A percentile compares a stretch with the other conserved stretches of the same genome.
Evolutionary conservation across 2,113 vertebrate species (phyloP).

Genomic region (Passer domesticus): DNA sequence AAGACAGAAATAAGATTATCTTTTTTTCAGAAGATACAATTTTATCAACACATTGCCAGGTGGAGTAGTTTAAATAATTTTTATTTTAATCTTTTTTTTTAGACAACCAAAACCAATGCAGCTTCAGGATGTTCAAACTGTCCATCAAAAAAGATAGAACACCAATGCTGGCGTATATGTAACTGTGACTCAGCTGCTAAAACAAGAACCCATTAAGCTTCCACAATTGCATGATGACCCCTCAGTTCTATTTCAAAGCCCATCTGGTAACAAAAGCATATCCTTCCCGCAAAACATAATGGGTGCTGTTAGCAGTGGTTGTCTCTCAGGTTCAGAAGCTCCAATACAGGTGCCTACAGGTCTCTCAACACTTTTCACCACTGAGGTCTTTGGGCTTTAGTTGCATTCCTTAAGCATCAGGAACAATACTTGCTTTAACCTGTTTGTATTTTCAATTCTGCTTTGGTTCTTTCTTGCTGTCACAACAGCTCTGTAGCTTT

Average conservation of each 20-base stretch:
- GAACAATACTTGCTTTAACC: background rate
- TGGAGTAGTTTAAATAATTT: background rate
- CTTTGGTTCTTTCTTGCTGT: background rate
- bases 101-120: background rate
- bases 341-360: background rate
- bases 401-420: background rate
- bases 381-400: background rate
- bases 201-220: background rate
- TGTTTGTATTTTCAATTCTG: background rate
- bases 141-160: background rate
- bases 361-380: background rate
- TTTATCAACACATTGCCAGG: background rate
- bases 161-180: background rate
- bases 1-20: background rate
- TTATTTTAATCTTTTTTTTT: background rate
- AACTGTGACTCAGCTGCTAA: background rate
- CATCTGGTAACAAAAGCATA: background rate
- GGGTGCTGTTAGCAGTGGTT: background rate
- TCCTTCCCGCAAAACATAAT: accelerated
- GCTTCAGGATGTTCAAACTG: background rate
- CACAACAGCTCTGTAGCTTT: background rate
- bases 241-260: accelerated
- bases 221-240: accelerated
- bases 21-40: background rate
- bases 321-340: background rate